Base-by-base conservation (phyloP, 2,888 invertebrate genomes). In the Athalia rosae region DNA sequence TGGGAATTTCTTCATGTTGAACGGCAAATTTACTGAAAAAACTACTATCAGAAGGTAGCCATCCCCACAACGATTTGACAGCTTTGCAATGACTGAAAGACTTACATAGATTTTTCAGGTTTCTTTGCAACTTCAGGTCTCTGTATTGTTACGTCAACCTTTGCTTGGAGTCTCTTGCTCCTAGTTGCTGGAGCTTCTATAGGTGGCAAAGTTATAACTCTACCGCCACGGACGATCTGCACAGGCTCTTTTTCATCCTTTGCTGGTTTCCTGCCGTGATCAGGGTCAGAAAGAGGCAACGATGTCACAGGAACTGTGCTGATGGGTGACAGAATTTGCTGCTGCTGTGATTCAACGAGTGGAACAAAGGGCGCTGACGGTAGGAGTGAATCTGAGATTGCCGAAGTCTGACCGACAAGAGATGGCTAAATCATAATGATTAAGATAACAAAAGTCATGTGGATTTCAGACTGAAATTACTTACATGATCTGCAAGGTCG, bases 151-250 rank as follows among this genome's bases (percentile, higher is more conserved):
- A 78, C 73, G n/a, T 85, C 87, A 11, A 79, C 77, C 79, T 86
- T 87, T 0, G 83, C 83, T 79, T 89, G 89, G 4, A 89, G 84
- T 86, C 95, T 94, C 28, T 95, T 95, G 79, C 94, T 93, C 61
- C 96, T 91, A 0, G 96, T 96, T 1, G 96, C 94, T 7, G 96
- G 96, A 41, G 96, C 94, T 89, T 96, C 96, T 76, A 96, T 95
- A 0, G 96, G 96, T 11, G 96, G 96, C 80, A 96, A 90, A 0
- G 94, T 95, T 74, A 96, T 94, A 58, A 96, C 92, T 50, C 95
- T 92, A 0, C 95, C 95, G 87, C 95, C 95, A 28, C 95, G 91
- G 8, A 95, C 92, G 80, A 95, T 94, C 89, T 95, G 95, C 78
- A 95, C 94, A 0, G 93, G 93, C 82, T 94, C 92, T 83, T 93